Base-by-base conservation (phyloP, 1,140 invertebrate species). In the Hestina assimilis region DNA sequence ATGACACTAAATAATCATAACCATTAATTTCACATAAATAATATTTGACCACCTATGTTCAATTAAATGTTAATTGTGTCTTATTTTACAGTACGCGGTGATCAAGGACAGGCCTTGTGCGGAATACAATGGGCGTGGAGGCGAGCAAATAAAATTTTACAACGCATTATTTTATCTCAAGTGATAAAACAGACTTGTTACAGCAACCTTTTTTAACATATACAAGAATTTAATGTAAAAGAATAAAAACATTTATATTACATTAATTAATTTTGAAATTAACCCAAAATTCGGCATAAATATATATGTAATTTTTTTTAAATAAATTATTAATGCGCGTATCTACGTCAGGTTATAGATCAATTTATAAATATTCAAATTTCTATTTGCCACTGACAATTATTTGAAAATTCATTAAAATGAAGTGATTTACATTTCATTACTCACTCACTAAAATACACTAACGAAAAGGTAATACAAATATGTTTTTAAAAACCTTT, bases 91-190 rank as follows among this genome's bases (percentile, higher is more conserved):
- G 15, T 48, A 19, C 38, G 12, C 20, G 14, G 29, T 21, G 33
- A 48, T 48, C 20, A 48, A 48, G 29, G 29, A 12, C 26, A 35
- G 33, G n/a, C 46, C 29, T 19, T 48, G 17, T 20, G 35, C 9
- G 20, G 29, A 35, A 35, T 12, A 48, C 46, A 48, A 48, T 48
- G 31, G 46, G 12, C 43, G 17, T 20, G 42, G 26, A 31, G 28
- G 11, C 29, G 11, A 35, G 20, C 24, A 20, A 48, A 48, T 48
- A 48, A 48, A 48, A 21, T 35, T 48, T 48, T 33, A 31, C 26
- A 31, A 47, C 45, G 33, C 45, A 20, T 31, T 48, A 48, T 35
- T 48, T 48, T 48, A 48, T 33, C 46, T 35, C 6, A 12, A 17
- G 33, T 20, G 46, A 48, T 28, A 21, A 48, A 35, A 35, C 33